phyloP scores from a whole-genome alignment of 1,140 invertebrate species.

The silkworm (Bombyx mori) region ASM3026992v2 NC_085122.1:5329001-5329500 shows the following conservation, averaged over 20 bases:
- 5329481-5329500: slow-evolving; percentile 7
- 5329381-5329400: background rate
- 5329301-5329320: slow-evolving; percentile 2
- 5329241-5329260: slow-evolving; percentile 6
- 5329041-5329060: slow-evolving; percentile 13
- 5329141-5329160: slow-evolving; percentile 10
- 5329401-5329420: background rate
- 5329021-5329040: slow-evolving; percentile 14
- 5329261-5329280: slow-evolving; percentile 5
- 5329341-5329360: slow-evolving; percentile 2
- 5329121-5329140: slow-evolving; percentile 7
- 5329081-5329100: slow-evolving; percentile 9
- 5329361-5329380: background rate
- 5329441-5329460: slow-evolving; percentile 5
- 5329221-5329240: slow-evolving; percentile 6
- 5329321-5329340: slow-evolving; percentile 5
- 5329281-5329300: slow-evolving; percentile 1
- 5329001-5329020: slow-evolving; percentile 14
- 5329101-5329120: slow-evolving; percentile 8
- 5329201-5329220: slow-evolving; percentile 8
- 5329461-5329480: slow-evolving; percentile 1
- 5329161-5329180: slow-evolving; percentile 9
- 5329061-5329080: slow-evolving; percentile 9
- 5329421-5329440: slow-evolving; percentile 8
- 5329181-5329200: slow-evolving; percentile 9